phyloP scores from a whole-genome alignment of 2,888 invertebrate species.

The Cheilosia pagana region DNA sequence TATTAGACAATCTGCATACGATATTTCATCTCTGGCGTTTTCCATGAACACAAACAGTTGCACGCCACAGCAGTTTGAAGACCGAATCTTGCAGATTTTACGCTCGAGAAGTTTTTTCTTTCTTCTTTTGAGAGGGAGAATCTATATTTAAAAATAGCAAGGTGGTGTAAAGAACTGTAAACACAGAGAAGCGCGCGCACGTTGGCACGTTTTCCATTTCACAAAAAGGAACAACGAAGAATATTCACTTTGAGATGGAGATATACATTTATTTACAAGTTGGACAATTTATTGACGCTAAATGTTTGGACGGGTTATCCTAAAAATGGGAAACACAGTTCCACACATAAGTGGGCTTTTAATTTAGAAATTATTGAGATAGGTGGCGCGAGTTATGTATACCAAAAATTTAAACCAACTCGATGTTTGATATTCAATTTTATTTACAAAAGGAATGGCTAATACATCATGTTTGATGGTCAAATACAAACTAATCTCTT shows the following conservation, averaged over 20 bases:
- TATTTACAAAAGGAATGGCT: too few species aligned
- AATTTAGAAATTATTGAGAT: slow-evolving; percentile 17
- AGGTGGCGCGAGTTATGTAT: too few species aligned
- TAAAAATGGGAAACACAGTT: slow-evolving; percentile 24
- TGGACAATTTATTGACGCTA: slow-evolving; percentile 55
- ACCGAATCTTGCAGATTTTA: slow-evolving; percentile 26
- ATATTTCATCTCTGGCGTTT: slow-evolving; percentile 2
- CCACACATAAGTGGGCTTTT: slow-evolving; percentile 17
- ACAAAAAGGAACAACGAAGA: not conserved
- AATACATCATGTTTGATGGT: too few species aligned
- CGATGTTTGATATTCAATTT: too few species aligned
- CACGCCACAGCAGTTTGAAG: not conserved
- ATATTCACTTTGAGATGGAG: slow-evolving; percentile 4
- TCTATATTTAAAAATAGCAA: slow-evolving; percentile 48
- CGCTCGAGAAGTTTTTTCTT: slow-evolving; percentile 4
- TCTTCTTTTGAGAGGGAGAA: not conserved
- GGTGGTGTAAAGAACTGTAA: not conserved
- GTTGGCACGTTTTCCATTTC: slow-evolving; percentile 35
- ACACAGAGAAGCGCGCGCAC: slow-evolving; percentile 16
- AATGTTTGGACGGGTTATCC: slow-evolving; percentile 52
- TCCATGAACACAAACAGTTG: slow-evolving; percentile 12
- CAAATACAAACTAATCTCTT: too few species aligned
- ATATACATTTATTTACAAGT: not conserved
- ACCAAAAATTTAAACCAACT: too few species aligned
- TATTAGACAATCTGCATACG: not conserved